Percentiles rank a stretch among this genome's conserved stretches.
Conservation (phyloP, 2,113 vertebrate species). For the Corythoichthys intestinalis region DNA sequence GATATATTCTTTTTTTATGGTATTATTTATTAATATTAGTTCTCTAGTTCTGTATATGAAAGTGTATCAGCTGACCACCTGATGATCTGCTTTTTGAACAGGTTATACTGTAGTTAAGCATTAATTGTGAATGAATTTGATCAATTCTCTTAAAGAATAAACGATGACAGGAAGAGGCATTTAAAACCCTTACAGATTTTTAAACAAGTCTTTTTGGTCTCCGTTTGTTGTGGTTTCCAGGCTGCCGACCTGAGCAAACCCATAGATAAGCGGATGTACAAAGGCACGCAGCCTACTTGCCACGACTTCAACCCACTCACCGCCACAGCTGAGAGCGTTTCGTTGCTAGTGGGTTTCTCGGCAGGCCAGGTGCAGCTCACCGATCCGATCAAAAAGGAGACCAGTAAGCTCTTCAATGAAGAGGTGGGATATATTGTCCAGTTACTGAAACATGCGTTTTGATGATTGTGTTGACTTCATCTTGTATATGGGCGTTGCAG, state of each 20-base stretch:
- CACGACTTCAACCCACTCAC: slow-evolving; percentile 99
- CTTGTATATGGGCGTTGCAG: too few relatives aligned
- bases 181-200: background rate
- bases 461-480: too few relatives aligned
- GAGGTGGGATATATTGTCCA: slow-evolving; percentile 81
- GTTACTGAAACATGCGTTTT: background rate
- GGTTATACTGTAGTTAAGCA: too few relatives aligned
- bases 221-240: slow-evolving; percentile 68
- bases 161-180: background rate
- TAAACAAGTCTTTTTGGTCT: background rate
- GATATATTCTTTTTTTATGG: too few relatives aligned
- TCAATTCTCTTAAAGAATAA: background rate
- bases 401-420: slow-evolving; percentile 99
- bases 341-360: slow-evolving; percentile 97
- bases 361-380: slow-evolving; percentile 99
- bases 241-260: slow-evolving; percentile 98
- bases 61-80: too few relatives aligned
- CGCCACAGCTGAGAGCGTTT: slow-evolving; percentile 95
- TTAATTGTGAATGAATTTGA: too few relatives aligned
- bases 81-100: too few relatives aligned
- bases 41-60: too few relatives aligned
- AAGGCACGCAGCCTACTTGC: slow-evolving; percentile 98
- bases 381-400: slow-evolving; percentile 99
- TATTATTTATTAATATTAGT: too few relatives aligned
- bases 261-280: slow-evolving; percentile 99